A percentile compares a stretch with the other conserved stretches of the same genome.
Evolutionary conservation across 2,113 vertebrate genomes (phyloP).

Genomic region (Zosterops hypoxanthus): DNA sequence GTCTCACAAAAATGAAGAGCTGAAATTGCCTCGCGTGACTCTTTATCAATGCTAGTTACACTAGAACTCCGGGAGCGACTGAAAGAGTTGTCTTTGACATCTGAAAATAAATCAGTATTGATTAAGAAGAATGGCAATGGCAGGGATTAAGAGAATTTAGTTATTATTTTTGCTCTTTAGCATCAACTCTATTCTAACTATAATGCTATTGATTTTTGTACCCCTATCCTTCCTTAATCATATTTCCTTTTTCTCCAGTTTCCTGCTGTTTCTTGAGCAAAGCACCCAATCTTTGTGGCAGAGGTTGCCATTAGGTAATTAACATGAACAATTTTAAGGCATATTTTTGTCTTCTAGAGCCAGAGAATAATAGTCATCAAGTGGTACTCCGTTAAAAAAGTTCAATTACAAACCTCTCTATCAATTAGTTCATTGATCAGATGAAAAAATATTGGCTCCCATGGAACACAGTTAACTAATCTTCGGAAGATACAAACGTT

Average conservation of each 20-base stretch:
- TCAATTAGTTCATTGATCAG: not conserved
- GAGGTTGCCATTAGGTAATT: not conserved
- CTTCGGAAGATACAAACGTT: not conserved
- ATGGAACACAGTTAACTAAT: not conserved
- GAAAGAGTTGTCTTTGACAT: constrained; percentile 97
- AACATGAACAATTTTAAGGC: not conserved
- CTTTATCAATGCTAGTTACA: constrained; percentile 98
- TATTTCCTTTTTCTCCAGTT: not conserved
- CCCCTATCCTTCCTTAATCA: not conserved
- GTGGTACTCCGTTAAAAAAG: not conserved
- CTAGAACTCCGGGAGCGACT: constrained; percentile 97
- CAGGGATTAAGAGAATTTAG: not conserved
- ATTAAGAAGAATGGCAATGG: not conserved
- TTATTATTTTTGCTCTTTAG: not conserved
- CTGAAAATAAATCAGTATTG: constrained; percentile 77
- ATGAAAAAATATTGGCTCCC: not conserved
- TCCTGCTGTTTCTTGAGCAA: not conserved
- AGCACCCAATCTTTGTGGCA: not conserved
- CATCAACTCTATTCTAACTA: not conserved
- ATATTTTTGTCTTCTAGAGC: not conserved
- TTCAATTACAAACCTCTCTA: not conserved
- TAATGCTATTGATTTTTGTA: not conserved
- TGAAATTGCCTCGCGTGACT: constrained; percentile 91
- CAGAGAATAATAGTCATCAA: not conserved
- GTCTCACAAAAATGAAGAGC: constrained; percentile 94